Evolutionary conservation across 2,113 vertebrate species (phyloP).

Genomic region (human): DNA sequence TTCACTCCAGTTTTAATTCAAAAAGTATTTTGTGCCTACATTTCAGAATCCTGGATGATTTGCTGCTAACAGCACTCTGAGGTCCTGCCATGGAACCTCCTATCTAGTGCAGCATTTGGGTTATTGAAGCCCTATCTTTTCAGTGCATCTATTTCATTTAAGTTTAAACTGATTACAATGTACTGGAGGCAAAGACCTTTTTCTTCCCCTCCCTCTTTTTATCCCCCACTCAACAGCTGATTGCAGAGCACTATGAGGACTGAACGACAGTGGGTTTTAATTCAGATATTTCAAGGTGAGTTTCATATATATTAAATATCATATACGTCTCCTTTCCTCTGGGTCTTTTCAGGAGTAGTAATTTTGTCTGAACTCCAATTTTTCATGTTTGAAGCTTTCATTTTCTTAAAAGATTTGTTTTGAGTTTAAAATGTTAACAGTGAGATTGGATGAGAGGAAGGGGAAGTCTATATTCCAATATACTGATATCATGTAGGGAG

Average conservation of each 20-base stretch:
- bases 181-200: slow-evolving; percentile 14
- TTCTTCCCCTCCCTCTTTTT: neutral
- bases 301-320: neutral
- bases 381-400: neutral
- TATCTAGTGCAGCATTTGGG: neutral
- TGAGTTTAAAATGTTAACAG: neutral
- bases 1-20: neutral
- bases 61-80: neutral
- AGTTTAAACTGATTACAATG: neutral
- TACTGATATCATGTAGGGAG: neutral
- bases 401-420: neutral
- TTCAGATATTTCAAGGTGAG: slow-evolving; percentile 44
- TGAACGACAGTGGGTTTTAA: neutral
- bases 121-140: neutral
- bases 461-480: neutral
- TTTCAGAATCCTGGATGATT: neutral
- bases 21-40: neutral
- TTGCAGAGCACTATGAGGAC: slow-evolving; percentile 21
- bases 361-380: neutral
- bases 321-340: neutral
- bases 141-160: neutral
- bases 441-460: neutral
- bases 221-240: neutral
- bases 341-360: neutral
- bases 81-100: neutral